Base-by-base conservation (phyloP, 2,888 invertebrate species). In the Nebria salina region DNA sequence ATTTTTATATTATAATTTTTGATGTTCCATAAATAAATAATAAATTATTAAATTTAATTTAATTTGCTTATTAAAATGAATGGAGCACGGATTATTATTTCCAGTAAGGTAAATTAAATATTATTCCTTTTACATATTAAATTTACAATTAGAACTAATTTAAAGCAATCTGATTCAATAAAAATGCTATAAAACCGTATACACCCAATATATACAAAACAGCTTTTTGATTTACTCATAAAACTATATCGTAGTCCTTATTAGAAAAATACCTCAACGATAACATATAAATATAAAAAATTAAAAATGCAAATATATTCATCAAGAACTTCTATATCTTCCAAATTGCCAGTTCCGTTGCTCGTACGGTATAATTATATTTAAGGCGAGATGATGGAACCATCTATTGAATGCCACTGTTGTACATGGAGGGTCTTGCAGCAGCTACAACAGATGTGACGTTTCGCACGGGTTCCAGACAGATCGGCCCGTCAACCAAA, bases 341-440 rank as follows among this genome's bases (percentile, higher is more conserved):
- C 13, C 54, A 54, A 54, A 7, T 54, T 3, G 7, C 54, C 8
- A 1, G 54, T 7, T 11, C 54, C 1, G 54, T 54, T 54, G 7
- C 54, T 54, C 2, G 54, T 54, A 54, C 54, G 11, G 54, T 54
- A 13, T 54, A 8, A 54, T 54, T 54, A 54, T 54, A 54, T 54
- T 54, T 54, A 54, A 54, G 54, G 11, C 4, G 54, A 54, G 13
- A 13, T 54, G 54, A 54, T 54, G 54, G 54, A 54, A 54, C 54
- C 54, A 54, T 54, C 54, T 54, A 54, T 54, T 54, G 54, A 54
- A 54, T 54, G 54, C 54, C 54, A 54, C 54, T 54, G 54, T 54
- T 54, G 7, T 8, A 8, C 54, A 13, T 54, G 6, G 8, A 8
- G 54, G 2, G 54, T 54, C 7, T 7, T 54, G 54, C 54, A 54